These are phyloP conservation scores for Plagodis dolabraria DNA, from an alignment of 2,888 invertebrate species.

Conservation along the genomic window DNA sequence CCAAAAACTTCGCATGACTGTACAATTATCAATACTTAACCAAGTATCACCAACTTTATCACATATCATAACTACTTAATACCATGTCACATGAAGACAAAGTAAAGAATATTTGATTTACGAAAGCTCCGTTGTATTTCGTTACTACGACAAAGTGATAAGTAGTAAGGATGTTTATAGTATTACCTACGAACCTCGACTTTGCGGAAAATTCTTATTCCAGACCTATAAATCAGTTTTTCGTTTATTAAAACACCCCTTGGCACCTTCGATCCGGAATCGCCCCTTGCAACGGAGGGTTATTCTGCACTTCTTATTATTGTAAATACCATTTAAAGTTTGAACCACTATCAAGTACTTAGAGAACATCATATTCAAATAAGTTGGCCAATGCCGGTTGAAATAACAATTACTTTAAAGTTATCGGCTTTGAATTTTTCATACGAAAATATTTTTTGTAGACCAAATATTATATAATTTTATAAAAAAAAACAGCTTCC, in stretches of 20 bases:
- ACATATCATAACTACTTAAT: background rate
- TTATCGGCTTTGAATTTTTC: too few relatives aligned
- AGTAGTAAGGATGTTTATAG: background rate
- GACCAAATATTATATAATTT: too few relatives aligned
- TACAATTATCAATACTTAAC: slow-evolving; percentile 65
- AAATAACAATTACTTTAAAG: too few relatives aligned
- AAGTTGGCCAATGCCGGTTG: too few relatives aligned
- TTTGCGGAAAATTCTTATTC: slow-evolving; percentile 67
- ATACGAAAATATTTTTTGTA: too few relatives aligned
- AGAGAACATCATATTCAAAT: too few relatives aligned
- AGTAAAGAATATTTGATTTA: background rate
- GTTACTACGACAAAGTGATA: slow-evolving; percentile 9
- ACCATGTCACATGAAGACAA: slow-evolving; percentile 40
- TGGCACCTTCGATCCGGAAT: slow-evolving; percentile 57
- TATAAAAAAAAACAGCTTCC: too few relatives aligned
- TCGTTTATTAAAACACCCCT: slow-evolving; percentile 73
- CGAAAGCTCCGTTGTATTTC: background rate
- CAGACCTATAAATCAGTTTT: slow-evolving; percentile 74
- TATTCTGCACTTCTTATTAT: slow-evolving; percentile 18
- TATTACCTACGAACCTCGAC: slow-evolving; percentile 27
- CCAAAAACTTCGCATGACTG: slow-evolving; percentile 65
- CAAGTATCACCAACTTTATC: slow-evolving; percentile 36
- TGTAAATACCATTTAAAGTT: background rate
- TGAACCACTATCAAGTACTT: background rate
- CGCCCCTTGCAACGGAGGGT: slow-evolving; percentile 40